Percentiles rank a stretch among this genome's conserved stretches.
phyloP scores from a whole-genome alignment of 53 echinoderm and acorn worm genomes.

The Arbacia lixula region DNA sequence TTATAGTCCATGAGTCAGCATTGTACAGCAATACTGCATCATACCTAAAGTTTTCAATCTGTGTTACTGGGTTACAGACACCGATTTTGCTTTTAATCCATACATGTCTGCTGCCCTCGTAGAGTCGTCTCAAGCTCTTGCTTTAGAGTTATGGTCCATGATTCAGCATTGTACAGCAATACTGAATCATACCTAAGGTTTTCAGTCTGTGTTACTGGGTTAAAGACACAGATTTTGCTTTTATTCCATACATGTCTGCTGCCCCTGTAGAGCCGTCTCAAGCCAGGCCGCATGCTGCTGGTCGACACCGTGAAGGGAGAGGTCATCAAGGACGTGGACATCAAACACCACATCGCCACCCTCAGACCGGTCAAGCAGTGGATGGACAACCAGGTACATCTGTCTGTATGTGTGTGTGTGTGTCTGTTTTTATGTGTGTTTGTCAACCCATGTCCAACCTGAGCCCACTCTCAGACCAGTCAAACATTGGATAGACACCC shows the following conservation, averaged over 20 bases:
- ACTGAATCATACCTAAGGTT: too few relatives aligned
- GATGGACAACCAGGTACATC: slow-evolving; percentile 84
- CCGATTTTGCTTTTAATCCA: too few relatives aligned
- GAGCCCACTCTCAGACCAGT: slow-evolving; percentile 87
- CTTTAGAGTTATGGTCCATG: too few relatives aligned
- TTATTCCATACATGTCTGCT: not conserved
- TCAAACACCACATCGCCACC: slow-evolving; percentile 82
- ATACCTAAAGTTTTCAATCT: too few relatives aligned
- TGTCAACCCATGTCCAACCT: too few relatives aligned
- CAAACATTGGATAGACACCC: slow-evolving; percentile 80
- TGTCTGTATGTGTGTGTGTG: too few relatives aligned
- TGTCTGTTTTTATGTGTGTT: too few relatives aligned
- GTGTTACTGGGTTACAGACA: too few relatives aligned
- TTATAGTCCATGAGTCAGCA: not conserved
- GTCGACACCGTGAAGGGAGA: slow-evolving; percentile 93
- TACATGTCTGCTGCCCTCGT: not conserved
- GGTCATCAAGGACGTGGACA: slow-evolving; percentile 88
- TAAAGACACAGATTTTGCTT: too few relatives aligned
- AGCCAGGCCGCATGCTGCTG: slow-evolving; percentile 93
- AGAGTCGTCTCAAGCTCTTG: slow-evolving; percentile 85
- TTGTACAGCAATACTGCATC: too few relatives aligned
- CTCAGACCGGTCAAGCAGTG: slow-evolving; percentile 85
- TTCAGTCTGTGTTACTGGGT: too few relatives aligned
- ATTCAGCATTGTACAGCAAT: not conserved
- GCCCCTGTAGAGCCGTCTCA: slow-evolving; percentile 69